phyloP scores from a whole-genome alignment of 2,888 invertebrate species.

The Bedellia somnulentella region DNA sequence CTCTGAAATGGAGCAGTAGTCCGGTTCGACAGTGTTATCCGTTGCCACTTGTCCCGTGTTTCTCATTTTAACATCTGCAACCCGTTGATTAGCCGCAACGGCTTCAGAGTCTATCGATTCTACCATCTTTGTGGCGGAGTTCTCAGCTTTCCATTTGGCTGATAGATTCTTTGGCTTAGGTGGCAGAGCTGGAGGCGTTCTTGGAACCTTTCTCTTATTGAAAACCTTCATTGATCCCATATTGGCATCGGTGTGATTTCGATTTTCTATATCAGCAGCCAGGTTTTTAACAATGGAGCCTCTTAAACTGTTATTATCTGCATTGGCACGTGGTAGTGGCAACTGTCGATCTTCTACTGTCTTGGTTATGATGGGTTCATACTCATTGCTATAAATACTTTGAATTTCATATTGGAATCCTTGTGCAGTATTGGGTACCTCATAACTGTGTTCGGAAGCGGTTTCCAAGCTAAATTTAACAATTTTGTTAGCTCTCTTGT shows the following conservation, averaged over 20 bases:
- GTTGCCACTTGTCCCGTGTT: slow-evolving; percentile 55
- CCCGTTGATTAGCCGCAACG: slow-evolving; percentile 62
- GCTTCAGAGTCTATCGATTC: slow-evolving; percentile 57
- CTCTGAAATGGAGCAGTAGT: slow-evolving; percentile 78
- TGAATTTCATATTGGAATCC: slow-evolving; percentile 59
- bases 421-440: slow-evolving; percentile 60
- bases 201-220: slow-evolving; percentile 60
- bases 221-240: slow-evolving; percentile 49
- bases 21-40: slow-evolving; percentile 62
- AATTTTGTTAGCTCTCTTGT: slow-evolving; percentile 53
- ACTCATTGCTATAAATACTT: slow-evolving; percentile 75
- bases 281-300: slow-evolving; percentile 55
- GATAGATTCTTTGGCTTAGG: slow-evolving; percentile 76
- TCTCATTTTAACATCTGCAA: slow-evolving; percentile 58
- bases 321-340: slow-evolving; percentile 27
- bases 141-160: slow-evolving; percentile 64
- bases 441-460: slow-evolving; percentile 62
- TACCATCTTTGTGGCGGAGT: slow-evolving; percentile 36
- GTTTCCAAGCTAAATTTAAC: slow-evolving; percentile 55
- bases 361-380: slow-evolving; percentile 69
- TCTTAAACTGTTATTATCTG: slow-evolving; percentile 23
- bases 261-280: slow-evolving; percentile 49
- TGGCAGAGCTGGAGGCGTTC: slow-evolving; percentile 74
- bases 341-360: slow-evolving; percentile 27
- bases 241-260: slow-evolving; percentile 54